Conservation (phyloP, 92 coral and sea anemone genomes). For the Porites cylindrica region DNA sequence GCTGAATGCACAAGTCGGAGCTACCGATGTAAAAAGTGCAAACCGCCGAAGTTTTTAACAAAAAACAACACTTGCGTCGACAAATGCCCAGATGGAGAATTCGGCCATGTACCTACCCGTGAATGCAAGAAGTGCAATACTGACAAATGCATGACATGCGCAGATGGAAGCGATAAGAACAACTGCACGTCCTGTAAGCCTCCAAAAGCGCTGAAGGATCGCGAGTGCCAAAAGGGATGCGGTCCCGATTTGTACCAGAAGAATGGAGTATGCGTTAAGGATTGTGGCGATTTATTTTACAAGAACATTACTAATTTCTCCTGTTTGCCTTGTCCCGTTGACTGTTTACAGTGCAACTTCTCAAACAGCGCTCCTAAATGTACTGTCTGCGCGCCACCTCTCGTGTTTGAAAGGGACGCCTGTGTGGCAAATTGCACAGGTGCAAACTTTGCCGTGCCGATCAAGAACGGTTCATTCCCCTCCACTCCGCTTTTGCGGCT, state of each 20-base stretch:
- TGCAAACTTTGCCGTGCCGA: slow-evolving; percentile 68
- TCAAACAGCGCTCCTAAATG: slow-evolving; percentile 29
- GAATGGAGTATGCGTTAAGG: slow-evolving; percentile 53
- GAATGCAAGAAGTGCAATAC: slow-evolving; percentile 69
- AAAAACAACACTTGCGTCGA: slow-evolving; percentile 59
- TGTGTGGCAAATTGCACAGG: slow-evolving; percentile 70
- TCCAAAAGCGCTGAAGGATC: slow-evolving; percentile 74
- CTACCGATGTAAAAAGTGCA: slow-evolving; percentile 76
- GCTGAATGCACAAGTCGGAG: slow-evolving; percentile 67
- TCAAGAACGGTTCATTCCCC: slow-evolving; percentile 14
- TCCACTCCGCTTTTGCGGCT: slow-evolving; percentile 60
- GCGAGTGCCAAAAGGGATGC: slow-evolving; percentile 65
- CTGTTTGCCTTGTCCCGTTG: slow-evolving; percentile 70
- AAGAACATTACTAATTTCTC: slow-evolving; percentile 39
- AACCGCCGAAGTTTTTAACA: slow-evolving; percentile 65
- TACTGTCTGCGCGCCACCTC: slow-evolving; percentile 69
- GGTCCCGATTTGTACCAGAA: slow-evolving; percentile 62
- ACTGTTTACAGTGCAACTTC: slow-evolving; percentile 65
- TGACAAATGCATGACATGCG: slow-evolving; percentile 74
- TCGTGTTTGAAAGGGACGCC: slow-evolving; percentile 44
- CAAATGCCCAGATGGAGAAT: slow-evolving; percentile 59
- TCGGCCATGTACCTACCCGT: slow-evolving; percentile 60
- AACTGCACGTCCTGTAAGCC: slow-evolving; percentile 80
- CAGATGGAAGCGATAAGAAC: slow-evolving; percentile 55
- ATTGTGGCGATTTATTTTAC: slow-evolving; percentile 76